A percentile compares a stretch with the other conserved stretches of the same genome.
Conservation (phyloP, 2,797 vertebrate species). For the Myotis vivesi region DNA sequence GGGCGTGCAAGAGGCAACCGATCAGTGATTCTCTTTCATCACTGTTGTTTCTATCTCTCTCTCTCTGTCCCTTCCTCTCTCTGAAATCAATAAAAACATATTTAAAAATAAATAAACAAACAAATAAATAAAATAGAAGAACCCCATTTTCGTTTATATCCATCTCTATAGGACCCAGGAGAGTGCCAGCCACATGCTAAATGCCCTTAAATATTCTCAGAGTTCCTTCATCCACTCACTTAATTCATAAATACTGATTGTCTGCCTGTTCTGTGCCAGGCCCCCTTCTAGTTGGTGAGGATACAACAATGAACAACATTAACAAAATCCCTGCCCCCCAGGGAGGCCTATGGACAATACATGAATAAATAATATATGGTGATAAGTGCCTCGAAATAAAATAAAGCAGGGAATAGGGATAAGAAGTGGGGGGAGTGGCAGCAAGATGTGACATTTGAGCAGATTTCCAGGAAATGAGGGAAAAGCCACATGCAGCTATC, state of each 20-base stretch:
- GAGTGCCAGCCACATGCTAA: background rate
- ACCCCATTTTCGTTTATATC: background rate
- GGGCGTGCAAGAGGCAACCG: background rate
- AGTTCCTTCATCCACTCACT: background rate
- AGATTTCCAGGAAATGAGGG: constrained; percentile 27
- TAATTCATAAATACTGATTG: background rate
- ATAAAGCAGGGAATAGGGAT: background rate
- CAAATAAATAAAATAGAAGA: background rate
- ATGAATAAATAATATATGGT: background rate
- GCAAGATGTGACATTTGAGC: background rate
- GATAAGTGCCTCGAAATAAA: background rate
- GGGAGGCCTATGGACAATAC: background rate
- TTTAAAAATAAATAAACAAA: background rate
- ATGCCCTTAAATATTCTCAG: background rate
- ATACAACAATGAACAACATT: background rate
- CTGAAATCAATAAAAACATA: background rate
- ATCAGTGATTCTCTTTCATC: background rate
- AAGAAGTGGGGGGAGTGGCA: background rate
- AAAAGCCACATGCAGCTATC: background rate
- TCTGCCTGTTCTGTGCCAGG: background rate
- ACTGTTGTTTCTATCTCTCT: background rate
- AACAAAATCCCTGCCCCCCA: background rate
- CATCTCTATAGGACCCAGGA: background rate
- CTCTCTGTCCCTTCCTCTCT: background rate
- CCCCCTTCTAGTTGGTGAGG: background rate